Conservation (phyloP, 2,113 vertebrate species). For the Chamaetylas fuelleborni region DNA sequence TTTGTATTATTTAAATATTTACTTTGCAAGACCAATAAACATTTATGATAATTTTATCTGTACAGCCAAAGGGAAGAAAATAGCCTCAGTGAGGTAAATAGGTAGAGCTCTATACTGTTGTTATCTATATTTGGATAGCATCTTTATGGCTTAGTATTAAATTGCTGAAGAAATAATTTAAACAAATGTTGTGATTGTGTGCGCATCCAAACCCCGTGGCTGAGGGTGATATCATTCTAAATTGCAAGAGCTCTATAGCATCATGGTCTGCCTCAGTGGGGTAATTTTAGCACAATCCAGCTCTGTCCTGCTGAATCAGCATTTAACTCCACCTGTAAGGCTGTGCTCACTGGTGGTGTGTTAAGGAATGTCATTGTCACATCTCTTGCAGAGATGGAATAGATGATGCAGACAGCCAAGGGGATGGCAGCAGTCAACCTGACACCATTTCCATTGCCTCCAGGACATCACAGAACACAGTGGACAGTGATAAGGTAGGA, state of each 20-base stretch:
- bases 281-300: conserved; percentile 6
- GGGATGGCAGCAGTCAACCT: conserved; percentile 96
- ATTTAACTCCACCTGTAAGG: neutral
- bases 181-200: neutral
- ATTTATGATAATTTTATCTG: neutral
- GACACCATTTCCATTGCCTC: conserved; percentile 97
- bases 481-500: conserved; percentile 98
- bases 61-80: neutral
- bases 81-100: neutral
- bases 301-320: neutral
- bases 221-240: conserved; percentile 12
- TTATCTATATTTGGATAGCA: neutral
- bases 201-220: conserved; percentile 12
- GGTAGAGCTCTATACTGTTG: neutral
- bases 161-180: neutral
- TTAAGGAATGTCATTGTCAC: neutral
- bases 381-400: conserved; percentile 83
- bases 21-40: neutral
- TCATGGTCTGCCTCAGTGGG: neutral
- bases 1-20: neutral
- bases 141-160: neutral
- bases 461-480: conserved; percentile 95
- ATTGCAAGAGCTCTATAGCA: neutral
- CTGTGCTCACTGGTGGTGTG: neutral
- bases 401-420: conserved; percentile 94